Conservation (phyloP, 2,888 invertebrate species). For the Cerastis rubricosa region DNA sequence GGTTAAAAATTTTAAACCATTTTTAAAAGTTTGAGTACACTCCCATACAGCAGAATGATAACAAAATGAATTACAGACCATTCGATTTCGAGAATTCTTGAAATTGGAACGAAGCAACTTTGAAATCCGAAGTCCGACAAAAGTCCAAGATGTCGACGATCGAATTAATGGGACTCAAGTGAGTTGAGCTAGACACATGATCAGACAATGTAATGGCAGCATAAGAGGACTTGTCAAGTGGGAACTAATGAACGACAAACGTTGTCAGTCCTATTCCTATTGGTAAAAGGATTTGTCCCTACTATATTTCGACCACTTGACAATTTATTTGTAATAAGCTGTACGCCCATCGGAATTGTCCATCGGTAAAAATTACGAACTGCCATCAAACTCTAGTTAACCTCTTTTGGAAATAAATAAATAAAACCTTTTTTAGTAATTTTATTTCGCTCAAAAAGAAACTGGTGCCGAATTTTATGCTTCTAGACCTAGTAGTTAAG, state of each 20-base stretch:
- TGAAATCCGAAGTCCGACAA: slow-evolving; percentile 27
- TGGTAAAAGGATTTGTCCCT: neutral
- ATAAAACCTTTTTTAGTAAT: neutral
- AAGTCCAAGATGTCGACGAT: slow-evolving; percentile 34
- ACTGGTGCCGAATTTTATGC: neutral
- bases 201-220: slow-evolving; percentile 51
- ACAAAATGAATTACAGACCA: neutral
- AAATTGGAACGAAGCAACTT: slow-evolving; percentile 23
- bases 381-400: neutral
- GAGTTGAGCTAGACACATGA: slow-evolving; percentile 51
- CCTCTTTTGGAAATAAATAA: neutral
- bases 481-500: neutral
- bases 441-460: neutral
- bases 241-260: slow-evolving; percentile 37
- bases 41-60: neutral
- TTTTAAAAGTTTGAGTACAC: neutral
- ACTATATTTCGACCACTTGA: neutral
- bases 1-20: neutral
- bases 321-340: neutral
- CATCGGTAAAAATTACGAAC: neutral
- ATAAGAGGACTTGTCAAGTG: slow-evolving; percentile 27
- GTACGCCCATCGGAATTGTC: neutral
- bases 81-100: slow-evolving; percentile 12
- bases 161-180: slow-evolving; percentile 44
- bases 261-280: slow-evolving; percentile 18